phyloP scores from a whole-genome alignment of 2,113 vertebrate species.

The Rhabdomys dilectus region DNA sequence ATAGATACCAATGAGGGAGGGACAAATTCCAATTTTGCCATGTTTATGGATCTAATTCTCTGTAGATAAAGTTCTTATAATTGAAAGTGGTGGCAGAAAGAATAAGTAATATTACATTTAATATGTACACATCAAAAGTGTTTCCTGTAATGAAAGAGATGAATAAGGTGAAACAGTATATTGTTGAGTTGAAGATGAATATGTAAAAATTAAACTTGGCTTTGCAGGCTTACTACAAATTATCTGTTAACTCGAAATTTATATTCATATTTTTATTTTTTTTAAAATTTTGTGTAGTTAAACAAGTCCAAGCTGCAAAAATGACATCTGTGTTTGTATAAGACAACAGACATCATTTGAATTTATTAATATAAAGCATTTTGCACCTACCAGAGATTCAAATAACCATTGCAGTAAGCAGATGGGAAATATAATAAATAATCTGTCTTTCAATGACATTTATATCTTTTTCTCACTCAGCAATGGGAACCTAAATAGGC shows the following conservation, averaged over 20 bases:
- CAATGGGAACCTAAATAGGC: constrained; percentile 74
- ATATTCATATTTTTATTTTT: constrained; percentile 66
- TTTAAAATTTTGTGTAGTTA: constrained; percentile 69
- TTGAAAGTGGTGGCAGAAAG: constrained; percentile 44
- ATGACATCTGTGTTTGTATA: constrained; percentile 77
- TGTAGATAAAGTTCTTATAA: neutral
- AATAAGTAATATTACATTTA: constrained; percentile 54
- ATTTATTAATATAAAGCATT: constrained; percentile 85
- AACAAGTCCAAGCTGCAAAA: constrained; percentile 81
- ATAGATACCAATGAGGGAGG: neutral
- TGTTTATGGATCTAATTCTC: neutral
- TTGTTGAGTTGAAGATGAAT: neutral
- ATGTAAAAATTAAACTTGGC: neutral
- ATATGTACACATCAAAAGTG: neutral
- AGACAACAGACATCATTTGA: constrained; percentile 77
- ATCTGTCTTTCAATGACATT: constrained; percentile 84
- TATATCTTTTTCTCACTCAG: constrained; percentile 78
- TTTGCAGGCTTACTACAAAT: neutral
- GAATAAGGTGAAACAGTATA: neutral
- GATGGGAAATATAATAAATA: constrained; percentile 86
- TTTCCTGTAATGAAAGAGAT: neutral
- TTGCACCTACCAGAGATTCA: constrained; percentile 79
- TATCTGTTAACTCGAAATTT: constrained; percentile 67
- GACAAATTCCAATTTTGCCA: neutral
- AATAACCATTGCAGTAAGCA: constrained; percentile 83